These are phyloP conservation scores for Eublepharis macularius DNA, from an alignment of 2,113 vertebrate species.

Conservation along the genomic window DNA sequence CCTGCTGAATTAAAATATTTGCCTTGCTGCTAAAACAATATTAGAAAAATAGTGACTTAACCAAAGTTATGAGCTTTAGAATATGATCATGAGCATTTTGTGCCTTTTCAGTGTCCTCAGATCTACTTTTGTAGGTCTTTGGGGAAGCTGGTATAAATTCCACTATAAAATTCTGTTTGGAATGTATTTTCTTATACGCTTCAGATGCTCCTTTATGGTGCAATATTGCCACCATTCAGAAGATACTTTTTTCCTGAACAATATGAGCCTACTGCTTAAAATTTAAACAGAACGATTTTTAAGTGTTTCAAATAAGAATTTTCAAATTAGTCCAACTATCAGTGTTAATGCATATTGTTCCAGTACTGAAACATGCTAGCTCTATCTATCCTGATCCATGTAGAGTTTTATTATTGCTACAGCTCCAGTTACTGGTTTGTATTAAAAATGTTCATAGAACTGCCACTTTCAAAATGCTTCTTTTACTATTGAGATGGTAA, in stretches of 20 bases:
- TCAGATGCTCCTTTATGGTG: background rate
- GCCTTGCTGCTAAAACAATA: background rate
- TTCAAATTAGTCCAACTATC: background rate
- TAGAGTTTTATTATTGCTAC: background rate
- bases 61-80: background rate
- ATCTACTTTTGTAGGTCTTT: background rate
- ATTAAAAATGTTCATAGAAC: background rate
- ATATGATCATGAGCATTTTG: background rate
- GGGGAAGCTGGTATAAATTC: no score
- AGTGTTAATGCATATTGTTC: background rate
- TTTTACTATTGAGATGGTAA: background rate
- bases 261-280: background rate
- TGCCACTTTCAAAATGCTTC: background rate
- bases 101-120: constrained; percentile 2
- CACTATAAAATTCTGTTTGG: background rate
- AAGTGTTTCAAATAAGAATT: background rate
- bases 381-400: background rate
- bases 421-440: background rate
- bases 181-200: background rate
- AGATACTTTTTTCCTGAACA: background rate
- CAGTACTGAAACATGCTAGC: background rate
- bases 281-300: background rate
- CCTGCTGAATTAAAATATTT: background rate
- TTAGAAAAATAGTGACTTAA: fast-evolving
- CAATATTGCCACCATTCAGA: background rate